Base-by-base conservation (phyloP, 2,113 vertebrate genomes). In the Chloroceryle aenea region DNA sequence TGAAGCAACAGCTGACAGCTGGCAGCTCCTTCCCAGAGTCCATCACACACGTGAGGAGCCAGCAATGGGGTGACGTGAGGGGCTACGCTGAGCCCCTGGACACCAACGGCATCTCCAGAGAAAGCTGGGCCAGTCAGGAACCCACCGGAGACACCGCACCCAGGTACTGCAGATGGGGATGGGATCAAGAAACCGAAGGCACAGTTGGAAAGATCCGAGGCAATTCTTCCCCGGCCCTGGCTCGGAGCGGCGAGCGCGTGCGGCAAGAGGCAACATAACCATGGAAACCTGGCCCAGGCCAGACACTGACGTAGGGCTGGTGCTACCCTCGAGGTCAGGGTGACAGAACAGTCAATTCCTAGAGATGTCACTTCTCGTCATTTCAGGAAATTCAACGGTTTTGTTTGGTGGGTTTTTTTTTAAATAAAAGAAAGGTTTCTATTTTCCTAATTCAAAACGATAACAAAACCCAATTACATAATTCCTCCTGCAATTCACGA, bases 281-380 rank as follows among this genome's bases (percentile, higher is more conserved):
- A 96, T 74, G 69, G 90, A 78, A 96, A 96, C 93, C 45, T 40
- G 82, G 94, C 80, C 89, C 94, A 22, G 69, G 88, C 85, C 62
- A 61, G 69, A 80, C 4, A 3, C 36, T 91, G 88, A 93, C 12
- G 23, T 30, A 48, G 3, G 22, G 48, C 87, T 3, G 1, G 74
- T 12, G 78, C 91, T 86, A 55, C 72, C 89, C 71, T 40, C 2
- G 0, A 87, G 93, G 92, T 96, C 96, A 97, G 76, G 94, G 76
- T 4, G 26, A 59, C 81, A 89, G 75, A 72, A 76, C 42, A 87
- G 36, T 16, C 76, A 71, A 67, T 76, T 89, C 92, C 83, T 67
- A 59, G 38, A 81, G 90, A 87, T 87, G 78, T 27, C 87, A 79
- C 48, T 90, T 58, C 56, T 89, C 30, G 43, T 40, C 62, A 45